These are phyloP conservation scores for Lethenteron reissneri DNA, from an alignment of 2,113 vertebrate genomes.

Conservation along the genomic window DNA sequence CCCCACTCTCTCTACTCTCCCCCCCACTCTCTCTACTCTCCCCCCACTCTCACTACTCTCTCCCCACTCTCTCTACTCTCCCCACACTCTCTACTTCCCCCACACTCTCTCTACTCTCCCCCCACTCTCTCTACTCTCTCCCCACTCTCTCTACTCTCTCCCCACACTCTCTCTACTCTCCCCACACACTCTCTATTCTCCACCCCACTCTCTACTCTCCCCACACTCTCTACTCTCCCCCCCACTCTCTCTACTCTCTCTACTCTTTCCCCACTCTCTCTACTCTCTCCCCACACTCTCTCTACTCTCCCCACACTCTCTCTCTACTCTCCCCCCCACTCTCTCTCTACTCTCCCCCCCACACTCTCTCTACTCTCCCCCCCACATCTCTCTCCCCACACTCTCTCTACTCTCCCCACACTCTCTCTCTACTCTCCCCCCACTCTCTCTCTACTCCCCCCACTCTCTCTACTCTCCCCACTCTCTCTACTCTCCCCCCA, in stretches of 20 bases:
- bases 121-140: no score
- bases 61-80: no score
- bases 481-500: not conserved
- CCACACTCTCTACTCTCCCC: no score
- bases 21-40: no score
- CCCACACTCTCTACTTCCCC: no score
- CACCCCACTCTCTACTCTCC: not conserved
- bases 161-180: no score
- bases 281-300: not conserved
- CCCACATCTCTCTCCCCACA: not conserved
- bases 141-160: no score
- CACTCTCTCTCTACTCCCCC: not conserved
- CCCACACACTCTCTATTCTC: no score
- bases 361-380: not conserved
- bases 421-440: not conserved
- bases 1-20: no score
- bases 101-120: no score
- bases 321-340: not conserved
- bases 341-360: not conserved
- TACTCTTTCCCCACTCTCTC: not conserved
- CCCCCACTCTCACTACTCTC: no score
- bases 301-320: not conserved
- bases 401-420: no score
- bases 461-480: not conserved
- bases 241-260: not conserved